phyloP scores from a whole-genome alignment of 1,140 invertebrate species.

The Aleiodes sp. region DNA sequence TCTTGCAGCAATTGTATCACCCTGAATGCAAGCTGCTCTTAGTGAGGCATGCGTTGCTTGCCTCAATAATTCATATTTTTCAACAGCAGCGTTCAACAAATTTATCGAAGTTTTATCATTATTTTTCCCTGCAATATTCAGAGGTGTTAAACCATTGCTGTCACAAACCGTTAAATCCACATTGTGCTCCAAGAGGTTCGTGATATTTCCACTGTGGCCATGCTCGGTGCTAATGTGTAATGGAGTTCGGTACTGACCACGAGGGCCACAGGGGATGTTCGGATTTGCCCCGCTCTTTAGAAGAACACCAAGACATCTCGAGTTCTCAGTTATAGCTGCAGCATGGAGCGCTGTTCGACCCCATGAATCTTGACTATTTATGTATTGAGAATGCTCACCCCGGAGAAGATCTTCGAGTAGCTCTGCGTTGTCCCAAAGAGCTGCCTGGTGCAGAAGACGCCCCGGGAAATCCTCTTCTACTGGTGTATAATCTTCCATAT shows the following conservation, averaged over 20 bases:
- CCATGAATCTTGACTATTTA: slow-evolving; percentile 81
- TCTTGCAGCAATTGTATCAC: slow-evolving; percentile 73
- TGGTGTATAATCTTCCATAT: slow-evolving; percentile 73
- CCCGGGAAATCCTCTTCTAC: slow-evolving; percentile 85
- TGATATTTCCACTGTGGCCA: slow-evolving; percentile 78
- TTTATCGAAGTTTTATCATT: slow-evolving; percentile 74
- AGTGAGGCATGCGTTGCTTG: slow-evolving; percentile 77
- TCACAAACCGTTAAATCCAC: slow-evolving; percentile 75
- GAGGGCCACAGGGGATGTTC: slow-evolving; percentile 74
- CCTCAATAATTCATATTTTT: slow-evolving; percentile 76
- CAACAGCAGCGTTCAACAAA: slow-evolving; percentile 75
- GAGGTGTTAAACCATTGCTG: slow-evolving; percentile 73
- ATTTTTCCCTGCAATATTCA: slow-evolving; percentile 80
- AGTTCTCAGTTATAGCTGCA: slow-evolving; percentile 86
- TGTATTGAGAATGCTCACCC: slow-evolving; percentile 74
- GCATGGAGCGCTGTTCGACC: slow-evolving; percentile 86
- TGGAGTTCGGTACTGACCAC: slow-evolving; percentile 76
- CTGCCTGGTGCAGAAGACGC: slow-evolving; percentile 82
- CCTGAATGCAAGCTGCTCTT: slow-evolving; percentile 75
- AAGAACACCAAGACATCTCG: slow-evolving; percentile 80
- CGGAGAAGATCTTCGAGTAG: slow-evolving; percentile 83
- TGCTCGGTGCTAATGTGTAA: slow-evolving; percentile 84
- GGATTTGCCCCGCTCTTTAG: slow-evolving; percentile 79
- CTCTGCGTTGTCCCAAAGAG: slow-evolving; percentile 91
- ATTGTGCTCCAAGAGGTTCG: slow-evolving; percentile 73